Conservation (phyloP, 2,113 vertebrate species). For the Brachypteracias leptosomus region DNA sequence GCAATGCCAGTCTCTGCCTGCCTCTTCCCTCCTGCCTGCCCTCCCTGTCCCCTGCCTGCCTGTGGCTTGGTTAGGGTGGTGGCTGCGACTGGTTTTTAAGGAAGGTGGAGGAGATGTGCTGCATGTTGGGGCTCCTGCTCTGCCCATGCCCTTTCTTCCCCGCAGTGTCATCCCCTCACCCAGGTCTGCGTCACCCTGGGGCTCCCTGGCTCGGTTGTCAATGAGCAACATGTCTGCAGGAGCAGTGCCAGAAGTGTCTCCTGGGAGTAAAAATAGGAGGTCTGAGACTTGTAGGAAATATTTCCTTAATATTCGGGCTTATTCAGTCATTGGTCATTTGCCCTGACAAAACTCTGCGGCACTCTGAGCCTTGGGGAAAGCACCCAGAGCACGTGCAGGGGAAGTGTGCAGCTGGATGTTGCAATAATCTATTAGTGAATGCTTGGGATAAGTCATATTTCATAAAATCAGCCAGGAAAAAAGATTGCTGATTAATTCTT, state of each 20-base stretch:
- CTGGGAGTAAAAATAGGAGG: background rate
- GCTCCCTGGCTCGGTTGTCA: background rate
- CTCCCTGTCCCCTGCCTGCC: background rate
- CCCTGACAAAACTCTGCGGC: constrained; percentile 3
- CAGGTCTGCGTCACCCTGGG: background rate
- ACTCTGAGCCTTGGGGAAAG: background rate
- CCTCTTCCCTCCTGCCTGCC: background rate
- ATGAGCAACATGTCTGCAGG: background rate
- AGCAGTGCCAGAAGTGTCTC: background rate
- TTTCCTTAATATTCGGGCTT: constrained; percentile 28
- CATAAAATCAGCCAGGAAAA: background rate
- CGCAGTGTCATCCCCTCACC: background rate
- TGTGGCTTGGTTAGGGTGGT: background rate
- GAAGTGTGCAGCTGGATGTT: background rate
- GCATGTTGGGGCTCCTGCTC: background rate
- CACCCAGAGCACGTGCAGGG: background rate
- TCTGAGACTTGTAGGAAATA: background rate
- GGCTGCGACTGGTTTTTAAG: background rate
- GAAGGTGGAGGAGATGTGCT: background rate
- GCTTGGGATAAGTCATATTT: constrained; percentile 53
- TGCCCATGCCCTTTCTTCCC: background rate
- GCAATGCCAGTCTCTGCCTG: background rate
- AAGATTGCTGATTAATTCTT: constrained; percentile 16
- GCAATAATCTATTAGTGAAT: background rate
- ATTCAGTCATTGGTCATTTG: constrained; percentile 25